Conservation (phyloP, 2,888 invertebrate species). For the Unio pictorum region DNA sequence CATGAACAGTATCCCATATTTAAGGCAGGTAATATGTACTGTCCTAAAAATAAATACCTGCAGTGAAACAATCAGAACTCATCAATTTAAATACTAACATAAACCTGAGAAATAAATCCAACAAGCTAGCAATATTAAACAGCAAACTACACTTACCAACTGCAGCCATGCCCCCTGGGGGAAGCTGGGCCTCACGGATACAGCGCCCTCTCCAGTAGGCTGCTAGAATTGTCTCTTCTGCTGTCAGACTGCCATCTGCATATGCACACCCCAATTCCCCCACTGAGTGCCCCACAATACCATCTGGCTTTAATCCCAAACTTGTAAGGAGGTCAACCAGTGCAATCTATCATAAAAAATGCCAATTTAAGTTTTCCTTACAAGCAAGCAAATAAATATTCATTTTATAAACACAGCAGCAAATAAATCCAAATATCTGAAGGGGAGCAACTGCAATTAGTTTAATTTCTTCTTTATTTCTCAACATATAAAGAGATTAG, state of each 20-base stretch:
- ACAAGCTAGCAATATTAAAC: not conserved
- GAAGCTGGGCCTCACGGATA: conserved; percentile 67
- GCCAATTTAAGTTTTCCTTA: too few species aligned
- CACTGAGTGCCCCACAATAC: conserved; percentile 96
- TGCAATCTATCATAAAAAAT: conserved; percentile 78
- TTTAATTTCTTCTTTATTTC: too few species aligned
- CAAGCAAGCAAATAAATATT: too few species aligned
- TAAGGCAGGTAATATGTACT: too few species aligned
- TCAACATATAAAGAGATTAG: too few species aligned
- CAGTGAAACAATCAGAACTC: too few species aligned
- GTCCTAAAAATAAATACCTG: too few species aligned
- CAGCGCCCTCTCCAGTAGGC: conserved; percentile 86
- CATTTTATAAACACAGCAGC: too few species aligned
- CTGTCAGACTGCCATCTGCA: conserved; percentile 94
- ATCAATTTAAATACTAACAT: too few species aligned
- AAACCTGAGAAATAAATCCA: not conserved
- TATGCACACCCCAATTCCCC: conserved; percentile 96
- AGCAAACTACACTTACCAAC: conserved; percentile 60
- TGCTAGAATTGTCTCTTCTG: conserved; percentile 93
- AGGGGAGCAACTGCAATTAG: too few species aligned
- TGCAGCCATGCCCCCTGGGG: conserved; percentile 70
- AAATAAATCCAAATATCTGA: too few species aligned
- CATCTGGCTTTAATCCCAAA: conserved; percentile 87
- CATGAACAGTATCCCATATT: too few species aligned
- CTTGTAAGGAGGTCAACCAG: conserved; percentile 89